phyloP scores from a whole-genome alignment of 2,888 invertebrate genomes.

The Ypsolopha sequella region DNA sequence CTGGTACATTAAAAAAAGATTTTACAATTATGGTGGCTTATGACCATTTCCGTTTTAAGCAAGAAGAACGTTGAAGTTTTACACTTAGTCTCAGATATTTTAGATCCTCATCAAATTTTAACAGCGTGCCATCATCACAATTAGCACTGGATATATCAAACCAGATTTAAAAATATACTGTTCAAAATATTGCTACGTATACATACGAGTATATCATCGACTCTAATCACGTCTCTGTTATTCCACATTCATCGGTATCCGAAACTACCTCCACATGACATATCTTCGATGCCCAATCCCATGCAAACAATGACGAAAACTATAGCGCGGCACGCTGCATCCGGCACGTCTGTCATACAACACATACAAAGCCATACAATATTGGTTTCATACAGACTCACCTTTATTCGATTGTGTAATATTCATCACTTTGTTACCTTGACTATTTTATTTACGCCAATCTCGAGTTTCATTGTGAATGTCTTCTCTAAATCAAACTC shows the following conservation, averaged over 20 bases:
- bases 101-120: no score
- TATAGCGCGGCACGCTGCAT: slow-evolving; percentile 42
- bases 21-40: no score
- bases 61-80: no score
- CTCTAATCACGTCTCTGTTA: slow-evolving; percentile 29
- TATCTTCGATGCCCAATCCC: slow-evolving; percentile 41
- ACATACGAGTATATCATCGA: not conserved
- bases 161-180: no score
- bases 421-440: slow-evolving; percentile 13
- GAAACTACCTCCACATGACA: slow-evolving; percentile 50
- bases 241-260: slow-evolving; percentile 63
- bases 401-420: slow-evolving; percentile 15
- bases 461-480: not conserved
- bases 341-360: slow-evolving; percentile 29
- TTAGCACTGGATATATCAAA: no score
- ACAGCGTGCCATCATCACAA: no score
- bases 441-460: not conserved
- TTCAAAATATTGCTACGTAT: no score
- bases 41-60: no score
- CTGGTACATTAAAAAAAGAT: no score
- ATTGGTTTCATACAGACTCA: slow-evolving; percentile 23
- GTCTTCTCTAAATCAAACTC: not conserved
- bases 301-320: slow-evolving; percentile 36
- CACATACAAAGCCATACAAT: slow-evolving; percentile 19
- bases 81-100: no score